Evolutionary conservation across 2,888 invertebrate species (phyloP), one percentile per base, ranked within the genome.

Genomic region (Melinopterus prodromus): DNA sequence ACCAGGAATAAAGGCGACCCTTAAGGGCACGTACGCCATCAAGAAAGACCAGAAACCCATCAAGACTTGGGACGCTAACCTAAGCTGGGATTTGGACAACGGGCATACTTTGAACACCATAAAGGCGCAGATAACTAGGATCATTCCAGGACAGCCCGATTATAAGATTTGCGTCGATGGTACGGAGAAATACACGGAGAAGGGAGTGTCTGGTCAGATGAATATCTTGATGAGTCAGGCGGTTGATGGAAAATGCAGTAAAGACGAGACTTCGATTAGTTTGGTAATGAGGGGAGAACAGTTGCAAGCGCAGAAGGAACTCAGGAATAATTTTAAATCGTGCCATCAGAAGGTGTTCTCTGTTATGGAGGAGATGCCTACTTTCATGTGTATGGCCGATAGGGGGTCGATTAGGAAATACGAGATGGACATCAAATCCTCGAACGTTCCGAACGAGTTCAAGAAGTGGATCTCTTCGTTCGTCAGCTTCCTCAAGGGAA

Each of bases 121-220:
- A 5, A 86, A 88, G 81, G 70, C 87, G 53, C 84, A 85, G 15
- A 69, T 90, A 6, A 88, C 85, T 3, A 85, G 87, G 72, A 82
- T 81, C 5, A 84, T 86, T 16, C 87, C 88, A 0, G 88, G 86
- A 37, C 85, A 88, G 80, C 85, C 86, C 74, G 87, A 88, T 77
- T 84, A 86, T 16, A 87, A 88, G 85, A 84, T 90, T 16, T 89
- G 89, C 82, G 38, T 89, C n/a, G 88, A 89, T n/a, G 87, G 84
- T 4, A 84, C 84, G 16, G 87, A 87, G 79, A 86, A 82, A 37
- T 89, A 81, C 37, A 84, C 83, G 1, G 83, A 85, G 6, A 86
- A 87, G 16, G 86, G 86, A n/a, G 85, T 87, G 0, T 84, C 84
- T 71, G 84, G 85, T 15, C 86, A 87, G 79, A 69, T 88, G 69